Evolutionary conservation across 2,113 vertebrate genomes (phyloP).

Genomic region (Zeus faber): DNA sequence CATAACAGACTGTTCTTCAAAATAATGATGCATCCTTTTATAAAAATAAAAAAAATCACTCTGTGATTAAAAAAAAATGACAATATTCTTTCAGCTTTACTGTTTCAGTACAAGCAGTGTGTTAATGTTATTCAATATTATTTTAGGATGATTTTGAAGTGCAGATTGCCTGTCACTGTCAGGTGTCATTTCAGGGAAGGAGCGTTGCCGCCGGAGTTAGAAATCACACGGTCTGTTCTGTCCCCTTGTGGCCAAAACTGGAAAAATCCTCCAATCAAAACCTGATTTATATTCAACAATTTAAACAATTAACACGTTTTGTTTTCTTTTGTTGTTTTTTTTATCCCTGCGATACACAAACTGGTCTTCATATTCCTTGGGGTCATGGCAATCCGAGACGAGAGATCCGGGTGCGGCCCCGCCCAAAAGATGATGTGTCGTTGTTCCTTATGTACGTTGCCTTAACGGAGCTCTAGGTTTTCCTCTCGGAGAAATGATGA

Average conservation of each 20-base stretch:
- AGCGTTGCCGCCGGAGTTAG: slow-evolving; percentile 19
- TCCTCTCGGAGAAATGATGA: slow-evolving; percentile 22
- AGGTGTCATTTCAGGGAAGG: slow-evolving; percentile 7
- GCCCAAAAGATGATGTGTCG: slow-evolving; percentile 2
- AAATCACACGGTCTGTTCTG: background rate
- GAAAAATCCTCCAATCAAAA: too few relatives aligned
- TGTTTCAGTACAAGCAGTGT: too few relatives aligned
- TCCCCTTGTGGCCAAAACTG: slow-evolving; percentile 32
- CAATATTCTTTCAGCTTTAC: too few relatives aligned
- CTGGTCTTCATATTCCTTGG: too few relatives aligned
- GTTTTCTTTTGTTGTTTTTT: background rate
- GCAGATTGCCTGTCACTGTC: background rate
- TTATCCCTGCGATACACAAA: too few relatives aligned
- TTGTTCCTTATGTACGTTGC: slow-evolving; percentile 31
- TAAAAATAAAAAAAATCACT: too few relatives aligned
- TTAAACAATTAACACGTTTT: background rate
- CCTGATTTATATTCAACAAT: background rate
- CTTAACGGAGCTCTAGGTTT: slow-evolving; percentile 40
- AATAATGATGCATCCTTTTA: too few relatives aligned
- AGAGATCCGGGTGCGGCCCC: too few relatives aligned
- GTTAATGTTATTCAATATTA: too few relatives aligned
- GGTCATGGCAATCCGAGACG: too few relatives aligned
- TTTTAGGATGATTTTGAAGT: slow-evolving; percentile 10
- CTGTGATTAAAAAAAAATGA: too few relatives aligned
- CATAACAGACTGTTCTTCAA: too few relatives aligned